Evolutionary conservation across 1,140 invertebrate genomes (phyloP).

Genomic region (Euglossa dilemma): DNA sequence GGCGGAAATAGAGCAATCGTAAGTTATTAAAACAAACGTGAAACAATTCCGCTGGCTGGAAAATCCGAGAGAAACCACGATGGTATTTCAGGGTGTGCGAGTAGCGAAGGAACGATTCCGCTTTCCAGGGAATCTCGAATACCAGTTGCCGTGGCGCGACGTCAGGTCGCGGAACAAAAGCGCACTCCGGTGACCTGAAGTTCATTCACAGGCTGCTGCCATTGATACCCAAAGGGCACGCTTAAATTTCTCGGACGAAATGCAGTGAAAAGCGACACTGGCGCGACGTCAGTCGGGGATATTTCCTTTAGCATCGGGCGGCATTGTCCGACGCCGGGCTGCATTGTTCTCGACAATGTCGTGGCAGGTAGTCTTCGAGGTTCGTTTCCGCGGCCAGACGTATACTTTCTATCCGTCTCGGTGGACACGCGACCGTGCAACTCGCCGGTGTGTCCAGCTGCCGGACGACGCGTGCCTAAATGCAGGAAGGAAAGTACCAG

Average conservation of each 20-base stretch:
- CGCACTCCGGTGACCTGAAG: not conserved
- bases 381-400: conserved; percentile 51
- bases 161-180: not conserved
- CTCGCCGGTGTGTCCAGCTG: conserved; percentile 52
- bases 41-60: no score
- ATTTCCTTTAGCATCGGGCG: conserved; percentile 48
- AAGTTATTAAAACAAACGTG: no score
- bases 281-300: conserved; percentile 1
- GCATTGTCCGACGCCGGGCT: conserved; percentile 60
- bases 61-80: no score
- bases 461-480: conserved; percentile 73
- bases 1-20: no score
- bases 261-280: conserved; percentile 25
- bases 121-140: no score
- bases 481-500: conserved; percentile 74
- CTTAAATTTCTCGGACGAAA: conserved; percentile 15
- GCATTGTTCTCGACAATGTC: conserved; percentile 66
- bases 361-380: conserved; percentile 38
- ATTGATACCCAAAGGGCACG: conserved; percentile 24
- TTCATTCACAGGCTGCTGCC: conserved; percentile 9
- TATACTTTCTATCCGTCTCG: conserved; percentile 75
- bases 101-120: not conserved
- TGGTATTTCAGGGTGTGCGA: not conserved
- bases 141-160: not conserved
- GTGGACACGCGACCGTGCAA: conserved; percentile 69